phyloP scores from a whole-genome alignment of 2,797 vertebrate genomes.

The Catharus ustulatus region DNA sequence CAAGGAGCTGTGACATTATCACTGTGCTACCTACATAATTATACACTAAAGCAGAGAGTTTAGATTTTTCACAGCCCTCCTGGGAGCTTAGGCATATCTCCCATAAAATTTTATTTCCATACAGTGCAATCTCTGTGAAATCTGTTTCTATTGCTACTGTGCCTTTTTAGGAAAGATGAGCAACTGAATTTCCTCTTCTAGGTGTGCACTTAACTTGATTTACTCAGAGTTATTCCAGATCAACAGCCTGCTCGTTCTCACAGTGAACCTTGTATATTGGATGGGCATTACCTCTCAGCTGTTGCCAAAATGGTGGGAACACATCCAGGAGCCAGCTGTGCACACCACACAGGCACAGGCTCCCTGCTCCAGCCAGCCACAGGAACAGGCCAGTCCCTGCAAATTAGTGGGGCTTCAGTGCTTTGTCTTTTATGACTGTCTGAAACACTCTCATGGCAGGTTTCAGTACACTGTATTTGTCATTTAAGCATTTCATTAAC shows the following conservation, averaged over 20 bases:
- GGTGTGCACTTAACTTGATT: neutral
- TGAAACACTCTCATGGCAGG: neutral
- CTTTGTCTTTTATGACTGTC: neutral
- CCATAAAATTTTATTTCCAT: conserved; percentile 20
- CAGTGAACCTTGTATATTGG: neutral
- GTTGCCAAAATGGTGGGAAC: neutral
- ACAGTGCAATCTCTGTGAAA: neutral
- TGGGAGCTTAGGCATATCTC: neutral
- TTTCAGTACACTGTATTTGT: neutral
- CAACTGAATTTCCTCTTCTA: neutral
- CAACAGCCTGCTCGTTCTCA: neutral
- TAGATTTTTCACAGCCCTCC: neutral
- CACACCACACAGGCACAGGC: accelerated
- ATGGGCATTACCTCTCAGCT: neutral
- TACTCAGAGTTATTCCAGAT: neutral
- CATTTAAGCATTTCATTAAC: neutral
- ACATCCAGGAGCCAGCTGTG: neutral
- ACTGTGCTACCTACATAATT: neutral
- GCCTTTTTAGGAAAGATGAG: neutral
- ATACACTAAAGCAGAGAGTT: neutral
- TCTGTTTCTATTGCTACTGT: neutral
- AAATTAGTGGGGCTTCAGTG: neutral
- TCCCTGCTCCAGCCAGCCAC: neutral
- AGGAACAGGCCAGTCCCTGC: neutral
- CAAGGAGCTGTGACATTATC: neutral